phyloP scores from a whole-genome alignment of 1,140 invertebrate species.

The Lordiphosa mommai region DNA sequence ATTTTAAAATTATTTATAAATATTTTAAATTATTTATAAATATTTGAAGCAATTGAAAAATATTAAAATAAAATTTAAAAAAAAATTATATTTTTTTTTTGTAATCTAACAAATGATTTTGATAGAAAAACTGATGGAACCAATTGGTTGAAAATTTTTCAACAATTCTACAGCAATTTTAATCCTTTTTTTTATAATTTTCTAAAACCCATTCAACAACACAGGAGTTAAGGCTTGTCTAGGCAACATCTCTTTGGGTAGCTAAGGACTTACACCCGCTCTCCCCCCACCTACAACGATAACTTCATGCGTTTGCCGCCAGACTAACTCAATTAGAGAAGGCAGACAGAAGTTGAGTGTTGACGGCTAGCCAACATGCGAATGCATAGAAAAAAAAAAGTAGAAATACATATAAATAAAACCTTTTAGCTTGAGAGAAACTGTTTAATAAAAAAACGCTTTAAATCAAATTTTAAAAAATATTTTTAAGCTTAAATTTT shows the following conservation, averaged over 20 bases:
- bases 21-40: background rate
- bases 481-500: slow-evolving; percentile 14
- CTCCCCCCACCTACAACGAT: no score
- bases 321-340: slow-evolving; percentile 48
- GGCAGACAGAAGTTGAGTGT: slow-evolving; percentile 43
- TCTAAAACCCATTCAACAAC: no score
- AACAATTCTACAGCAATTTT: no score
- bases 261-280: background rate
- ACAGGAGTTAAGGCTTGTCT: no score
- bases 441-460: background rate
- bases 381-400: slow-evolving; percentile 8
- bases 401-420: slow-evolving; percentile 5
- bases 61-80: background rate
- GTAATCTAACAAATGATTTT: background rate
- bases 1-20: background rate
- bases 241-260: background rate
- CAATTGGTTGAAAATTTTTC: no score
- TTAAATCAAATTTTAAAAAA: slow-evolving; percentile 27
- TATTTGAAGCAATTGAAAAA: background rate
- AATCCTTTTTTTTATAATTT: no score
- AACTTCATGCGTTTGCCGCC: slow-evolving; percentile 31
- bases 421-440: slow-evolving; percentile 9
- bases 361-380: slow-evolving; percentile 45
- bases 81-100: no score
- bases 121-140: no score